Base-by-base conservation (phyloP, 1,140 invertebrate genomes). In the Platyura marginata region DNA sequence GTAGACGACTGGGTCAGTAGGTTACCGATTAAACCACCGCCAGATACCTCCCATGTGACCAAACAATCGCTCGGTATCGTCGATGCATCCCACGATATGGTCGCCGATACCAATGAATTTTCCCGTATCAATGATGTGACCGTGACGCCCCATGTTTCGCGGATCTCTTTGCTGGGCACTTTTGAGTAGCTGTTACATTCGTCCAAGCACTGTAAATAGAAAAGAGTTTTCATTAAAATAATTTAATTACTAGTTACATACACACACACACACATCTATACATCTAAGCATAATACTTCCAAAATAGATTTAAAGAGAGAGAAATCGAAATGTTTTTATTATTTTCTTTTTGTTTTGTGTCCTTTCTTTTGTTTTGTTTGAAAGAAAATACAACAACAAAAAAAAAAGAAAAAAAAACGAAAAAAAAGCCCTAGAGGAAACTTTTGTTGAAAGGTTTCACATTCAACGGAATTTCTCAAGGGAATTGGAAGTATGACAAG, bases 1-100 rank as follows among this genome's bases (percentile, higher is more conserved):
- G 72, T 72, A 32, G 78, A 82, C 1, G 79, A 76, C 51, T 83
- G 77, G 20, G 80, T 84, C 51, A 82, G 78, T n/a, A 84, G 66
- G 62, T 84, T 82, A 39, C 81, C 81, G 57, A 80, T 82, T n/a
- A 85, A 64, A 23, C 80, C 81, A 37, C 79, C 80, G 35, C 81
- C 80, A 49, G 79, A 77, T 8, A 83, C 77, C 66, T 85, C 80
- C 81, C 81, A 85, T 33, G 79, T 83, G 40, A 85, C 79, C 49
- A 84, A 66, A 58, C 83, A 84, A 25, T 81, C 71, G 43, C 66
- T 72, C 45, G 67, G 68, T 29, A 54, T 65, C 55, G 68, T 71
- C 59, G 71, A 70, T 34, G 72, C 67, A 46, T 77, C 74, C 79
- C 79, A 82, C 29, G 76, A 72, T 43, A 82, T 75, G 63, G 81